These are phyloP conservation scores for Channa maculata DNA, from an alignment of 2,113 vertebrate genomes.

Conservation along the genomic window DNA sequence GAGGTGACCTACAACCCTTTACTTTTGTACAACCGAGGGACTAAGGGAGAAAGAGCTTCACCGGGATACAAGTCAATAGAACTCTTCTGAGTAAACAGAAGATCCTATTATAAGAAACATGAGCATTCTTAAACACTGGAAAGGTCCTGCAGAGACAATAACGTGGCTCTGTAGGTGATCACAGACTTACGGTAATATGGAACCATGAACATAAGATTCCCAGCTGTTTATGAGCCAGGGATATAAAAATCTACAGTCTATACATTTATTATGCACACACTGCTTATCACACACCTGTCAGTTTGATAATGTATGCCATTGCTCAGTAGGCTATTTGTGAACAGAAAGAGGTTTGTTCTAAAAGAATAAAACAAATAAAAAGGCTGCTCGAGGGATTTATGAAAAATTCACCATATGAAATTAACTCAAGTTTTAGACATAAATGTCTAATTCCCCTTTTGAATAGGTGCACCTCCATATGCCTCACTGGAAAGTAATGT, in stretches of 20 bases:
- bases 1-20: conserved; percentile 7
- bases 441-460: conserved; percentile 38
- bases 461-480: conserved; percentile 18
- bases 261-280: too few species aligned
- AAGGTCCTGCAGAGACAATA: conserved; percentile 44
- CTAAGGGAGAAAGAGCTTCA: conserved; percentile 5
- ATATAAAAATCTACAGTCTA: not conserved
- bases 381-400: not conserved
- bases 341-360: not conserved
- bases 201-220: not conserved
- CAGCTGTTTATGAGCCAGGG: not conserved
- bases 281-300: not conserved
- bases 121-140: conserved; percentile 24
- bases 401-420: not conserved
- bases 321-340: not conserved
- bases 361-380: not conserved
- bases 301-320: conserved; percentile 2
- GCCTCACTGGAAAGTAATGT: conserved; percentile 46
- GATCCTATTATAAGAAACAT: conserved; percentile 10
- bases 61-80: not conserved
- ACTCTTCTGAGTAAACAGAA: not conserved
- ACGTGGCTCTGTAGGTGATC: conserved; percentile 4
- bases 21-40: conserved; percentile 24
- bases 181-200: not conserved
- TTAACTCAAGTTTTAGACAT: conserved; percentile 6